Base-by-base conservation (phyloP, 2,797 vertebrate species). In the Cynodonichthys magdalenae region DNA sequence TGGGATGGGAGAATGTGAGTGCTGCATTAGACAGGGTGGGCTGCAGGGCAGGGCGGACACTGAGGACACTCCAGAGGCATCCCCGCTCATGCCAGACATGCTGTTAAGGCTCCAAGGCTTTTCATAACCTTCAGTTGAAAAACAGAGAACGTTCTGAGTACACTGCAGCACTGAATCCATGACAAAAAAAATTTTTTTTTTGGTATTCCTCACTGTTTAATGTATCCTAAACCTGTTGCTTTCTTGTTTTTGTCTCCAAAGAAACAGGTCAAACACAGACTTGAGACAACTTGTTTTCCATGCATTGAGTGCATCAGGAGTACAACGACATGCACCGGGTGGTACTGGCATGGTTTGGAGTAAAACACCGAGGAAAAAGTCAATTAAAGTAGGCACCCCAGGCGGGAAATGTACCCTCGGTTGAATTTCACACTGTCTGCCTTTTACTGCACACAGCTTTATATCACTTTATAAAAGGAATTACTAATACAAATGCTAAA, bases 41-140 rank as follows among this genome's bases (percentile, higher is more conserved):
- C 93, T 95, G 94, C 93, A 96, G 92, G 95, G 94, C 89, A 93
- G 91, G 87, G 93, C 92, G 90, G 95, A 94, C 93, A 94, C 93
- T 87, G 93, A 95, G 93, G 94, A 94, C 85, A 92, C 92, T 91
- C 94, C 93, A 90, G 92, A 92, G 91, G 93, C 91, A 89, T 94
- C 93, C 93, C 92, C 93, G 90, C 90, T 93, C 92, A 91, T 93
- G 90, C 93, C 93, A 92, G 91, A 94, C 93, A 95, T 95, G 93
- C 93, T 95, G 94, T 94, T 97, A 94, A 95, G 94, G 94, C 93
- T 95, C 93, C 93, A 93, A 94, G 93, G 94, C 93, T 95, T 95
- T 93, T 95, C 94, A 92, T 94, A 95, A 94, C 92, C 93, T 96
- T 95, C 90, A 81, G 91, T 94, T 94, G 93, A 91, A 95, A 96